Conservation (phyloP, 92 coral and sea anemone genomes). For the Heliopora coerulea region DNA sequence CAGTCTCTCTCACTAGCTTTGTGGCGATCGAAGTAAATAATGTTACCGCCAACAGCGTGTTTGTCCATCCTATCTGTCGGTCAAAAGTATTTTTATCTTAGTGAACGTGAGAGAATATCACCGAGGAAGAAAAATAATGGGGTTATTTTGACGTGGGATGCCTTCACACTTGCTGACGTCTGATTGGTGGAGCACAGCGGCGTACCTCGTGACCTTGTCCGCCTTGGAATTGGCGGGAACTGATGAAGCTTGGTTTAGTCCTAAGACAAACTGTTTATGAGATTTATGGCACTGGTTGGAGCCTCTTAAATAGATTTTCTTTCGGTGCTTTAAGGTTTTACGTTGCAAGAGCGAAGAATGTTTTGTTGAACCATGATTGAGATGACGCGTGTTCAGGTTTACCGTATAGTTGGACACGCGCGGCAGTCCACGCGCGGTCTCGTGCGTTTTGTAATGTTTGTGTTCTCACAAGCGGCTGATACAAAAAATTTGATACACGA, state of each 20-base stretch:
- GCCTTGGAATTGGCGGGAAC: too few relatives aligned
- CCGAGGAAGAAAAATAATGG: background rate
- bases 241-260: too few relatives aligned
- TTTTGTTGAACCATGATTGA: background rate
- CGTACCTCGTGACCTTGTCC: too few relatives aligned
- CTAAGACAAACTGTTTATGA: too few relatives aligned
- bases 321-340: too few relatives aligned
- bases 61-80: background rate
- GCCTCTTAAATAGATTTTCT: too few relatives aligned
- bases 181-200: background rate
- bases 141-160: background rate
- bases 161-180: background rate
- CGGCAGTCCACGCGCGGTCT: background rate
- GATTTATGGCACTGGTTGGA: too few relatives aligned
- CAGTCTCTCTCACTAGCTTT: background rate
- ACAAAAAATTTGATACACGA: too few relatives aligned
- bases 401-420: background rate
- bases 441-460: too few relatives aligned
- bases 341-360: background rate
- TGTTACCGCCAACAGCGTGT: background rate
- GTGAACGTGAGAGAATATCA: background rate
- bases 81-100: background rate
- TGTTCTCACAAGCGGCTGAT: too few relatives aligned
- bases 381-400: slow-evolving; percentile 1
- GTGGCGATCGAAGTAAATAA: background rate